phyloP scores from a whole-genome alignment of 2,888 invertebrate species.

The Orchestes rusci region DNA sequence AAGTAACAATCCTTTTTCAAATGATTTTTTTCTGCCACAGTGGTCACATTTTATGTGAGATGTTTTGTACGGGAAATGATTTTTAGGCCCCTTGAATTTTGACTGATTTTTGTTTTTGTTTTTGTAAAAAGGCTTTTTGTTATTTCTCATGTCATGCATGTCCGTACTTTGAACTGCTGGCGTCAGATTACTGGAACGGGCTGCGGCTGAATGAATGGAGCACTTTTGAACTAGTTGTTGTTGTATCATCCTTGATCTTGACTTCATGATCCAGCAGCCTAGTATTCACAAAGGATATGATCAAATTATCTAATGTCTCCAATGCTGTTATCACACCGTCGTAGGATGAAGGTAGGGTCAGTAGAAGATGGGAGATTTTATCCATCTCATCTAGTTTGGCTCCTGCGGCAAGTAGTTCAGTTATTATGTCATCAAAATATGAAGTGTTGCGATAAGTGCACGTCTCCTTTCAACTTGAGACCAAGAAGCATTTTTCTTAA shows the following conservation, averaged over 20 bases:
- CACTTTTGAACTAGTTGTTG: no score
- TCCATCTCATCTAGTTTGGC: background rate
- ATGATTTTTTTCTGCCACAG: conserved; percentile 10
- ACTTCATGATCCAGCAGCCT: background rate
- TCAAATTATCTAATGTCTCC: conserved; percentile 31
- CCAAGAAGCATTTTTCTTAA: conserved; percentile 26
- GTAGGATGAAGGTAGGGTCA: no score
- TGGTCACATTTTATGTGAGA: no score
- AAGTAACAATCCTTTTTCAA: conserved; percentile 20
- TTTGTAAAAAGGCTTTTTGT: background rate
- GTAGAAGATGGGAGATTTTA: background rate
- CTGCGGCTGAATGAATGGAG: no score
- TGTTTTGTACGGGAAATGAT: no score
- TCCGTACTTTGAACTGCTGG: no score
- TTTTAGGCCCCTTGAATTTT: background rate
- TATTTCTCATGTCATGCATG: no score
- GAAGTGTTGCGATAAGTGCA: no score
- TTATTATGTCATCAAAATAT: conserved; percentile 36
- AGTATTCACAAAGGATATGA: conserved; percentile 8
- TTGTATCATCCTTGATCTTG: background rate
- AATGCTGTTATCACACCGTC: background rate
- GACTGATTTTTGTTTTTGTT: background rate
- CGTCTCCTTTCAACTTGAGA: conserved; percentile 6
- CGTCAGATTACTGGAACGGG: no score
- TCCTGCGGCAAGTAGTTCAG: background rate